A percentile compares a stretch with the other conserved stretches of the same genome.
These are phyloP conservation scores for Anastrepha ludens DNA, from an alignment of 1,140 invertebrate species.

Conservation along the genomic window DNA sequence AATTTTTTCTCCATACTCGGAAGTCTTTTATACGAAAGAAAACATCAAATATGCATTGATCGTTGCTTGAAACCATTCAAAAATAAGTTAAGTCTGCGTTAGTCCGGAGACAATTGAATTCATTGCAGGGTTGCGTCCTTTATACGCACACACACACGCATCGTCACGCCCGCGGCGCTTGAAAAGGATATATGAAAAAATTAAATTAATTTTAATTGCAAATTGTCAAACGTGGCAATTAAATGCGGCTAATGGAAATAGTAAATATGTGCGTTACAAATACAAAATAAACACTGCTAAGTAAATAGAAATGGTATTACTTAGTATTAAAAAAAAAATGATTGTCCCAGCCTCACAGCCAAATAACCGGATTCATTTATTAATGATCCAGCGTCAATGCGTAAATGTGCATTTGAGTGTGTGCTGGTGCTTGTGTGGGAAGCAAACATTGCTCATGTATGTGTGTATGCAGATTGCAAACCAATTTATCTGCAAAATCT, in stretches of 20 bases:
- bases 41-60: too few species aligned
- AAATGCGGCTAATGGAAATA: constrained; percentile 29
- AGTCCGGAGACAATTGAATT: neutral
- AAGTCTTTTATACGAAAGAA: too few species aligned
- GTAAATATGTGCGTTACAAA: constrained; percentile 24
- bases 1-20: too few species aligned
- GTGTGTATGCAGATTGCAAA: constrained; percentile 31
- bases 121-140: neutral
- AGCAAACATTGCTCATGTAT: constrained; percentile 4
- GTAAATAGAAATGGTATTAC: neutral
- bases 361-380: constrained; percentile 37
- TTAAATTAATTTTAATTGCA: constrained; percentile 39
- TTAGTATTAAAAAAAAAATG: neutral
- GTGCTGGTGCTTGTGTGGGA: neutral
- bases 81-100: neutral
- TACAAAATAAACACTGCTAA: constrained; percentile 4
- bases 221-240: constrained; percentile 45
- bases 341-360: neutral
- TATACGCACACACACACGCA: neutral
- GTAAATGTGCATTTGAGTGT: neutral
- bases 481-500: constrained; percentile 46
- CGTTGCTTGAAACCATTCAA: neutral
- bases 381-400: constrained; percentile 22
- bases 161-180: neutral
- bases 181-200: constrained; percentile 22